Evolutionary conservation across 2,797 vertebrate species (phyloP).

Genomic region (Enteromius radiatus): DNA sequence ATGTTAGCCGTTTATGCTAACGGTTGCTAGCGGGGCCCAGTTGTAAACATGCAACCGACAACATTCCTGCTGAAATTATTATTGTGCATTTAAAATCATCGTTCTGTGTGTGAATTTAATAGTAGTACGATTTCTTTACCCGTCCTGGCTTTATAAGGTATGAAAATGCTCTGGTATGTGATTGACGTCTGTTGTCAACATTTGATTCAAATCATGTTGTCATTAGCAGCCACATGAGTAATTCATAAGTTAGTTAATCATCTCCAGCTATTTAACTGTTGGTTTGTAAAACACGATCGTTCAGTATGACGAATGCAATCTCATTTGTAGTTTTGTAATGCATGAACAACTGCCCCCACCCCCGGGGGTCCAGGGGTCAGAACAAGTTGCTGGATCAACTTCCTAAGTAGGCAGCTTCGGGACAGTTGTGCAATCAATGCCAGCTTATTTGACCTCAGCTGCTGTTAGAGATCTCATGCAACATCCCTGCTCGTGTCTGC

Average conservation of each 20-base stretch:
- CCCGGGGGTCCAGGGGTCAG: conserved; percentile 20
- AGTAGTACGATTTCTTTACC: background rate
- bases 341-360: background rate
- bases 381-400: conserved; percentile 48
- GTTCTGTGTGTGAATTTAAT: background rate
- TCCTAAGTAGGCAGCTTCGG: conserved; percentile 38
- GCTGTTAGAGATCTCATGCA: conserved; percentile 43
- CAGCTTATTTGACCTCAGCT: conserved; percentile 34
- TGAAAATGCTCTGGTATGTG: background rate
- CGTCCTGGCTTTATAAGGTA: background rate
- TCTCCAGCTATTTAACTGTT: background rate
- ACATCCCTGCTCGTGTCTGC: conserved; percentile 65
- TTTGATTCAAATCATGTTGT: conserved; percentile 18
- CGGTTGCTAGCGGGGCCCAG: conserved; percentile 34
- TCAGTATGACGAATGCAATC: conserved; percentile 5
- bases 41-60: conserved; percentile 16
- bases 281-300: conserved; percentile 4
- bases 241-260: background rate
- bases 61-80: background rate
- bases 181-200: conserved; percentile 33
- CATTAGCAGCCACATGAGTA: conserved; percentile 6
- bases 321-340: conserved; percentile 23
- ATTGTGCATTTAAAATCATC: background rate
- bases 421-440: conserved; percentile 52
- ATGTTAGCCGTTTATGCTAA: conserved; percentile 49